A percentile compares a stretch with the other conserved stretches of the same genome.
phyloP scores from a whole-genome alignment of 2,888 invertebrate species.

The Patella depressa region DNA sequence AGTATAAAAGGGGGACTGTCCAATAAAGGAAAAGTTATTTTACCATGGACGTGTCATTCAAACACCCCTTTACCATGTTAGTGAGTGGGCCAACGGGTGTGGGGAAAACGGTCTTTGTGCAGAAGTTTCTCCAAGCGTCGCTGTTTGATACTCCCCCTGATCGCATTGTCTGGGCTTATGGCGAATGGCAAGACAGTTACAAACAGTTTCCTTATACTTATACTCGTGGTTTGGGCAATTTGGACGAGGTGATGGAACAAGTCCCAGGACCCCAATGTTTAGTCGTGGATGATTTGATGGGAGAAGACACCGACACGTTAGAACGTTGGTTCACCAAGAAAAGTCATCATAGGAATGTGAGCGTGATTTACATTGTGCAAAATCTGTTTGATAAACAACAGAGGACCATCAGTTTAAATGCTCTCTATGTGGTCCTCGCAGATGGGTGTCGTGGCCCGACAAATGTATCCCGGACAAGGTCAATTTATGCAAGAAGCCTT shows the following conservation, averaged over 20 bases:
- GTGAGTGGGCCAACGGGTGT: background rate
- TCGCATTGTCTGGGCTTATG: background rate
- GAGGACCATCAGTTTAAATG: constrained; percentile 16
- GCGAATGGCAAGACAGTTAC: background rate
- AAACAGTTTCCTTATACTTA: background rate
- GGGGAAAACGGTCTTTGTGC: background rate
- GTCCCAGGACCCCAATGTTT: background rate
- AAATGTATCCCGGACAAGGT: background rate
- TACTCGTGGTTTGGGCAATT: background rate
- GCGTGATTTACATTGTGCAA: constrained; percentile 15
- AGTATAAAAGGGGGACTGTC: background rate
- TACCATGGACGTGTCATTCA: background rate
- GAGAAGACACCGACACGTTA: background rate
- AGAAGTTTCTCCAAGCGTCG: background rate
- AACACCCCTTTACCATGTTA: background rate
- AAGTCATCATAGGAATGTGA: constrained; percentile 18
- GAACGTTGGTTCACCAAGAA: constrained; percentile 6
- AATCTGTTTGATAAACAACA: constrained; percentile 16
- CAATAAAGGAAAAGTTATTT: background rate
- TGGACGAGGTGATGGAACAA: background rate
- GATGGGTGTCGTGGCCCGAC: background rate
- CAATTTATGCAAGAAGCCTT: constrained; percentile 8
- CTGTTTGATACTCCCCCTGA: background rate
- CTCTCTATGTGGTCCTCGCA: constrained; percentile 16
- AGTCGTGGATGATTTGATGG: constrained; percentile 13